Base-by-base conservation (phyloP, 92 coral and sea anemone genomes). In the Virgularia gustaviana region DNA sequence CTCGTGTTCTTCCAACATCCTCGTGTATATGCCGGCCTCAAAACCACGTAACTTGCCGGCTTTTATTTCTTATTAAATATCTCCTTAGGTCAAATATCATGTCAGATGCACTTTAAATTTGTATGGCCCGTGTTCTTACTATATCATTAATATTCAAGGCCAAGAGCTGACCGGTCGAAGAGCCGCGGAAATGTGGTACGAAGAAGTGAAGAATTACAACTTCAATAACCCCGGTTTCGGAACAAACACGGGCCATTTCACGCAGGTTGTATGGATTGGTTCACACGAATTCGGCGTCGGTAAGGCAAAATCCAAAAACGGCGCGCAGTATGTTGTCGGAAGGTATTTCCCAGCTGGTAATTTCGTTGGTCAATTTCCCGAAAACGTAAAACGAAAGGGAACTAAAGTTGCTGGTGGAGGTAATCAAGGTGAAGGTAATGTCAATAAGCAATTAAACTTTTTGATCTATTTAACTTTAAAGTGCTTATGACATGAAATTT, bases 181-280 rank as follows among this genome's bases (percentile, higher is more conserved):
- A n/a, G 81, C 98, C 0, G 85, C 90, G 22, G 98, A 92, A 76
- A 92, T 92, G 98, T 92, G 98, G 98, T 92, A 92, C 30, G 98
- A 92, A 28, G 98, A 92, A 77, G 85, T 92, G 68, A 86, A 89
- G 49, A 87, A 92, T 74, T 92, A 92, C 60, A 79, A 78, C 49
- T 92, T 84, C 78, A 83, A 82, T 56, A 92, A 87, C 72, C 98
- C 98, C 12, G 86, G 94, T 15, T 92, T 92, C 55, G 75, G 88
- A 13, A 86, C 98, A 0, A 89, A 89, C 15, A 92, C 98, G 36
- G 98, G 98, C n/a, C 98, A 92, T 75, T 92, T 92, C 62, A 92
- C 98, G 7, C 98, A 92, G 62, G 92, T 89, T 27, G 85, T 92
- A 18, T 92, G 98, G 98, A 68, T 82, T 35, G 96, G 90, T 3